Conservation (phyloP, 2,113 vertebrate species). For the Craseonycteris thonglongyai region DNA sequence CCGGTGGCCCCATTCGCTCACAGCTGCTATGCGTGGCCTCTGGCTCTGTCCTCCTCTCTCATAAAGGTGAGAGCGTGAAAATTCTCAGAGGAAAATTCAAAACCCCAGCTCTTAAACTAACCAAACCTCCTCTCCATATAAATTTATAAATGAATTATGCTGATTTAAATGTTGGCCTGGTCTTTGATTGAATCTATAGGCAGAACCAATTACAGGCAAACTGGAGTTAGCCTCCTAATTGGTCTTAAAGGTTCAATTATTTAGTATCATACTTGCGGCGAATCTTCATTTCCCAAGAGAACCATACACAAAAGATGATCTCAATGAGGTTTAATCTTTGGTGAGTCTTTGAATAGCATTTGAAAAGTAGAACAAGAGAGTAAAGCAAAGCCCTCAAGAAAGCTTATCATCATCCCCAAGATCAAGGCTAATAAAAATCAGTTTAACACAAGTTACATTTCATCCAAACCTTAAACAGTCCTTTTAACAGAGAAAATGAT, state of each 20-base stretch:
- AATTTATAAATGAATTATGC: conserved; percentile 26
- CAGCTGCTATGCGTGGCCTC: background rate
- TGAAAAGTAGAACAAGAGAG: background rate
- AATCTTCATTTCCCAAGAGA: conserved; percentile 18
- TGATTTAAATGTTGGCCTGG: conserved; percentile 26
- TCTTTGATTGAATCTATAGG: conserved; percentile 34
- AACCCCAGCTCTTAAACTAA: background rate
- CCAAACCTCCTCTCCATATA: background rate
- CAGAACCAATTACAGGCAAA: background rate
- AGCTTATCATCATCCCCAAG: background rate
- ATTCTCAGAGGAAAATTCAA: conserved; percentile 11
- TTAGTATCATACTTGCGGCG: background rate
- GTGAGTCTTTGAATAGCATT: background rate
- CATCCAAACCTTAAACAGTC: background rate
- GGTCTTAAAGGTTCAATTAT: conserved; percentile 28
- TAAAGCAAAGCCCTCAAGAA: conserved; percentile 29
- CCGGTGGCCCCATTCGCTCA: background rate
- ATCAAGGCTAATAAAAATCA: conserved; percentile 38
- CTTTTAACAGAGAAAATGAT: background rate
- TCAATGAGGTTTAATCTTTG: conserved; percentile 16
- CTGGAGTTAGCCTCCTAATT: conserved; percentile 23
- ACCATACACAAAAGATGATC: background rate
- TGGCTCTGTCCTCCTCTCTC: background rate
- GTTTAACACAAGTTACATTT: background rate
- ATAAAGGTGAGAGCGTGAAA: background rate